Conservation (phyloP, 1,140 invertebrate genomes). For the Zeugodacus cucurbitae region DNA sequence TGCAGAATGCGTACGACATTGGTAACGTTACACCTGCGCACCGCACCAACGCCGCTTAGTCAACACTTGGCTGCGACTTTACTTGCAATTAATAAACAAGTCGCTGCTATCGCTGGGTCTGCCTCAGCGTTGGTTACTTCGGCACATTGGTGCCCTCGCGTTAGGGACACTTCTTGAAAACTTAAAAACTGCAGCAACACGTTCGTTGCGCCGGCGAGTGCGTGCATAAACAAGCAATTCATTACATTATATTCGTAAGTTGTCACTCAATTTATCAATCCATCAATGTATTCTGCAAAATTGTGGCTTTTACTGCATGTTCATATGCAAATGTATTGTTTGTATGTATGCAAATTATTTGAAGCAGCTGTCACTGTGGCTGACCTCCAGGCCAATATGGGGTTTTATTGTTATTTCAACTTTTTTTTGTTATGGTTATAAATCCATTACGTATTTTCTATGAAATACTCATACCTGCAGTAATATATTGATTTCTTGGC, state of each 20-base stretch:
- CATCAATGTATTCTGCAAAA: not conserved
- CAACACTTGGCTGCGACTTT: not conserved
- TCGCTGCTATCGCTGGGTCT: not conserved
- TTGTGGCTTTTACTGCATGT: no score
- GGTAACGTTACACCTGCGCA: not conserved
- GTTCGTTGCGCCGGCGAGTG: not conserved
- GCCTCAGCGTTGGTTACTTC: not conserved
- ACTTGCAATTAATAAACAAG: not conserved
- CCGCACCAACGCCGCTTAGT: not conserved
- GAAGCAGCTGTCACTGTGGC: not conserved
- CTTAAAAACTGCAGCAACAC: not conserved
- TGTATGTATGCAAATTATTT: not conserved
- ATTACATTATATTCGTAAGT: not conserved
- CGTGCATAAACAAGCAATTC: not conserved
- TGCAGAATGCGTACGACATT: constrained; percentile 35
- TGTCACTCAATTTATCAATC: not conserved
- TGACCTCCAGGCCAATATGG: not conserved
- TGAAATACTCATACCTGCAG: no score
- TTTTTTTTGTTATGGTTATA: not conserved
- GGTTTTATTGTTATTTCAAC: not conserved
- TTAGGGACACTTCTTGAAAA: not conserved
- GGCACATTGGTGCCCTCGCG: not conserved
- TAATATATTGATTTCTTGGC: not conserved
- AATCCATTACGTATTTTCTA: not conserved
- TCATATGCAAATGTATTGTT: not conserved